Evolutionary conservation across 1,140 invertebrate genomes (phyloP), one percentile per base, ranked within the genome.

Genomic region (Pentalonia nigronervosa): DNA sequence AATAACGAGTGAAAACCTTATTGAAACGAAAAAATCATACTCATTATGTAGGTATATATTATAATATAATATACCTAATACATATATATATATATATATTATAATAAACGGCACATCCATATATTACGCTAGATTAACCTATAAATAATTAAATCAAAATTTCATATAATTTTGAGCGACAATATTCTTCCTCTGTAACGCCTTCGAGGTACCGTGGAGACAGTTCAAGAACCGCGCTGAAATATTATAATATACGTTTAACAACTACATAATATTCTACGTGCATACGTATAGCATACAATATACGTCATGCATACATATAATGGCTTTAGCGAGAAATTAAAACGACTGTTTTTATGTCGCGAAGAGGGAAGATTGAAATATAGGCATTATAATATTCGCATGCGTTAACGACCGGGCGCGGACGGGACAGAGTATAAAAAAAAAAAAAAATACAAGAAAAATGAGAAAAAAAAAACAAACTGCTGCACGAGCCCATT

Each of bases 401-500:
- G 60, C 30, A 7, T 1, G 60, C n/a, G n/a, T 67, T 36, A 83
- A 83, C 76, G 76, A 83, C 76, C 34, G 76, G 17, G 21, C 3
- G 83, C 41, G 41, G 34, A 84, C 36, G 41, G 83, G 34, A 36
- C 14, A 23, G 36, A 86, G 23, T 30, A 86, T 14, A 86, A 45
- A 86, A 41, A 25, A 30, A 25, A 84, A 41, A 45, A 83, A 6
- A 83, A 83, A 83, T 60, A 34, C 23, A 11, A 84, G 81, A 41
- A 84, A 84, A 84, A 45, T 86, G 84, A 86, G 30, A 86, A 47
- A 86, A 84, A 84, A 86, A 84, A 30, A 30, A 30, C 60, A 14
- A 17, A 67, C 60, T 17, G 30, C 60, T 67, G 60, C 45, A 87
- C 84, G 84, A 87, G 25, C 84, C 84, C 84, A 87, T 87, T 87